phyloP scores from a whole-genome alignment of 2,113 vertebrate genomes.

The Grus americana region DNA sequence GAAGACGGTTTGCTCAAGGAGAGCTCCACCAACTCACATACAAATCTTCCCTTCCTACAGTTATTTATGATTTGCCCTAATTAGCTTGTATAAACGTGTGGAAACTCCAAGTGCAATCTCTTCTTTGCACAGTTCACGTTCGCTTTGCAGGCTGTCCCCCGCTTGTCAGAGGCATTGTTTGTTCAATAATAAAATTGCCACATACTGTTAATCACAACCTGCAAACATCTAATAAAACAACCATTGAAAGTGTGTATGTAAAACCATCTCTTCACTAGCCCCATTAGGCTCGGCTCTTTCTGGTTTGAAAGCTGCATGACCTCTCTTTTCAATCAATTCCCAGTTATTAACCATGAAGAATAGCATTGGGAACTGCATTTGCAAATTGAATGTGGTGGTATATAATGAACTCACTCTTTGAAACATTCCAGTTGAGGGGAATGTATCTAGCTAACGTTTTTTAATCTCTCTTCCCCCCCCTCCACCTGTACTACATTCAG shows the following conservation, averaged over 20 bases:
- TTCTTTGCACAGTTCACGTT: background rate
- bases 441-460: background rate
- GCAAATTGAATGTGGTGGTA: slow-evolving; percentile 23
- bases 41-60: background rate
- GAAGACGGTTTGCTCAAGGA: background rate
- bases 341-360: slow-evolving; percentile 42
- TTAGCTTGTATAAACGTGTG: background rate
- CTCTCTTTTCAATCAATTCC: slow-evolving; percentile 50
- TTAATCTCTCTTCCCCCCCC: background rate
- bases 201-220: background rate
- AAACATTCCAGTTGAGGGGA: background rate
- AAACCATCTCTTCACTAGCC: background rate
- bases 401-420: background rate
- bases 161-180: background rate
- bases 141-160: background rate
- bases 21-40: background rate
- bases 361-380: background rate
- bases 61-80: background rate
- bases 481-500: accelerated
- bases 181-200: background rate
- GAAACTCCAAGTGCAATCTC: background rate
- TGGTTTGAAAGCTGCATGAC: background rate
- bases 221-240: background rate
- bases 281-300: background rate
- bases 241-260: background rate